Evolutionary conservation across 2,888 invertebrate genomes (phyloP).

Genomic region (Conistra vaccinii): DNA sequence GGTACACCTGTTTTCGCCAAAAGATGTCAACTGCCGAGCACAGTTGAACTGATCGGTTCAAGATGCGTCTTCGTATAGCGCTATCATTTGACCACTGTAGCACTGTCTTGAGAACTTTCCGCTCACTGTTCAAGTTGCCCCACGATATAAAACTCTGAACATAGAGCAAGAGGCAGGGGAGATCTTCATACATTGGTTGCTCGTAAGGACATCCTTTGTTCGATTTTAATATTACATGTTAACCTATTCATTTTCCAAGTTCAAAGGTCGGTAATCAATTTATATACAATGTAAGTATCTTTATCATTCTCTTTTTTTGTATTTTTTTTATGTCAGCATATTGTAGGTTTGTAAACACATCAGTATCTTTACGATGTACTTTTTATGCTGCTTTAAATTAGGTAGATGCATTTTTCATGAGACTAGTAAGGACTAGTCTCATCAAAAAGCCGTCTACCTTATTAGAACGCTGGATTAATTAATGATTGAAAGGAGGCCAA

Average conservation of each 20-base stretch:
- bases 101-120: conserved; percentile 66
- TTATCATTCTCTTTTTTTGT: no score
- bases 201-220: conserved; percentile 48
- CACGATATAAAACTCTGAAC: background rate
- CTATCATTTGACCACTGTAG: conserved; percentile 66
- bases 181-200: conserved; percentile 28
- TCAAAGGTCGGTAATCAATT: conserved; percentile 57
- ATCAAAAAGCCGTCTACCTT: no score
- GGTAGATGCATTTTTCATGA: no score
- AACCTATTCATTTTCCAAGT: conserved; percentile 69
- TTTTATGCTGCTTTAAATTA: no score
- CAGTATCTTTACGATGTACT: no score
- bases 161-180: conserved; percentile 13
- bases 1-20: conserved; percentile 66
- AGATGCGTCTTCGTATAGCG: conserved; percentile 49
- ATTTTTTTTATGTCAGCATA: no score
- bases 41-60: conserved; percentile 57
- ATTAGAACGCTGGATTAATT: no score
- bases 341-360: no score
- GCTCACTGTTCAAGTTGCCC: conserved; percentile 48
- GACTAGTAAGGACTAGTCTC: no score
- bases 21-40: conserved; percentile 73
- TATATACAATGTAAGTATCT: background rate
- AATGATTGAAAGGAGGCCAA: no score
- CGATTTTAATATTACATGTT: conserved; percentile 41